phyloP scores from a whole-genome alignment of 2,888 invertebrate genomes.

The Deilephila elpenor region DNA sequence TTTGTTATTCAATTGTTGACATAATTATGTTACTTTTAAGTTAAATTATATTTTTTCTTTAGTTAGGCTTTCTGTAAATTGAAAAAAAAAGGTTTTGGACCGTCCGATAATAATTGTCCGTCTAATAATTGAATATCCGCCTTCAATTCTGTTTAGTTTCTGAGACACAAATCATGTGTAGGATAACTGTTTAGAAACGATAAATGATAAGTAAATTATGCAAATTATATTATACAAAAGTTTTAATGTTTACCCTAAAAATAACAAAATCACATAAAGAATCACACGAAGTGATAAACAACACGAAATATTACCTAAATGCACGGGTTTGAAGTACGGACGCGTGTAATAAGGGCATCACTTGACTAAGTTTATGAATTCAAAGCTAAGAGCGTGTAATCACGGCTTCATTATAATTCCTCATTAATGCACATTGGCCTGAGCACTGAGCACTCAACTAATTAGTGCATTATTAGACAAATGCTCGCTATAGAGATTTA shows the following conservation, averaged over 20 bases:
- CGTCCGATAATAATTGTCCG: too few relatives aligned
- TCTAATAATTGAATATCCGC: too few relatives aligned
- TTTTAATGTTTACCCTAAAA: background rate
- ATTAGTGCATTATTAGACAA: slow-evolving; percentile 72
- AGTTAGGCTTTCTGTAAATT: too few relatives aligned
- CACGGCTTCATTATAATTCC: slow-evolving; percentile 65
- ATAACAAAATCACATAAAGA: background rate
- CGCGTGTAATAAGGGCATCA: slow-evolving; percentile 45
- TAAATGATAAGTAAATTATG: too few relatives aligned
- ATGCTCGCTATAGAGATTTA: slow-evolving; percentile 65
- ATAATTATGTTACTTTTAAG: too few relatives aligned
- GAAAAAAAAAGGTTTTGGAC: too few relatives aligned
- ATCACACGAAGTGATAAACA: background rate
- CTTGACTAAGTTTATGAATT: slow-evolving; percentile 55
- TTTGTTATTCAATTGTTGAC: too few relatives aligned
- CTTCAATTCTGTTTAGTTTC: too few relatives aligned
- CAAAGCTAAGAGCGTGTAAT: slow-evolving; percentile 58
- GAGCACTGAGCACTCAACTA: slow-evolving; percentile 60
- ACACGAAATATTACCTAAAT: slow-evolving; percentile 9
- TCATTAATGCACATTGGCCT: slow-evolving; percentile 67
- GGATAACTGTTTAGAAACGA: too few relatives aligned
- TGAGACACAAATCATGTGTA: too few relatives aligned
- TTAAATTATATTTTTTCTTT: too few relatives aligned
- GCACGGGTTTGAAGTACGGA: slow-evolving; percentile 25
- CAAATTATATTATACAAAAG: too few relatives aligned